Evolutionary conservation across 2,113 vertebrate species (phyloP).

Genomic region (Entelurus aequoreus): DNA sequence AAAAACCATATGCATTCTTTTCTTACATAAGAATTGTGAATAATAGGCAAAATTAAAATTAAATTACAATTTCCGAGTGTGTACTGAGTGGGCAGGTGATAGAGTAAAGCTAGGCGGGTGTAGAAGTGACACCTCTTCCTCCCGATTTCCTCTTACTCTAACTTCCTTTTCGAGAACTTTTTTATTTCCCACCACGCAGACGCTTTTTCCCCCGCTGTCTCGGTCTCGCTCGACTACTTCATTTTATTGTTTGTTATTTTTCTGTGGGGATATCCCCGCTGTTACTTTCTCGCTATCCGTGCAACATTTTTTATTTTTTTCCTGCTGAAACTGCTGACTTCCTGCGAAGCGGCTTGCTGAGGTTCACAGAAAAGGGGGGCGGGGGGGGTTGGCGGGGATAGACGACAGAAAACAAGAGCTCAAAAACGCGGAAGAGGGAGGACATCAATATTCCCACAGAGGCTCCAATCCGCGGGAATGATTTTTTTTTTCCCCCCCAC

Average conservation of each 20-base stretch:
- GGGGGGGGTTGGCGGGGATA: not conserved
- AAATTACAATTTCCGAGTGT: constrained; percentile 39
- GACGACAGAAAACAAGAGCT: constrained; percentile 28
- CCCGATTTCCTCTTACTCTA: constrained; percentile 67
- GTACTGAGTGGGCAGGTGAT: constrained; percentile 41
- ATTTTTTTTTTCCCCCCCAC: constrained; percentile 21
- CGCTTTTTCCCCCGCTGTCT: constrained; percentile 14
- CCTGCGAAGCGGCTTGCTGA: constrained; percentile 19
- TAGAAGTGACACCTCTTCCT: constrained; percentile 74
- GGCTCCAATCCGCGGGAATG: constrained; percentile 29
- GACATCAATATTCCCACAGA: constrained; percentile 55
- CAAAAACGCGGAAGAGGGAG: constrained; percentile 26
- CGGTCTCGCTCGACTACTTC: constrained; percentile 6
- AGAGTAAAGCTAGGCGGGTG: constrained; percentile 47
- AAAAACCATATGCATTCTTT: too few relatives aligned
- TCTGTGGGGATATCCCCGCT: constrained; percentile 26
- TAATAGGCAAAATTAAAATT: not conserved
- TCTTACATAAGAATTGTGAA: too few relatives aligned
- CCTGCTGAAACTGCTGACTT: constrained; percentile 46
- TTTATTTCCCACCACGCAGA: constrained; percentile 21
- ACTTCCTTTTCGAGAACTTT: constrained; percentile 51
- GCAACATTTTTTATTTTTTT: constrained; percentile 30
- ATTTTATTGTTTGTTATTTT: not conserved
- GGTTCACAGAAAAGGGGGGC: constrained; percentile 20
- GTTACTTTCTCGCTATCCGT: constrained; percentile 50